phyloP scores from a whole-genome alignment of 2,797 vertebrate species.

The Hoplostethus atlanticus region DNA sequence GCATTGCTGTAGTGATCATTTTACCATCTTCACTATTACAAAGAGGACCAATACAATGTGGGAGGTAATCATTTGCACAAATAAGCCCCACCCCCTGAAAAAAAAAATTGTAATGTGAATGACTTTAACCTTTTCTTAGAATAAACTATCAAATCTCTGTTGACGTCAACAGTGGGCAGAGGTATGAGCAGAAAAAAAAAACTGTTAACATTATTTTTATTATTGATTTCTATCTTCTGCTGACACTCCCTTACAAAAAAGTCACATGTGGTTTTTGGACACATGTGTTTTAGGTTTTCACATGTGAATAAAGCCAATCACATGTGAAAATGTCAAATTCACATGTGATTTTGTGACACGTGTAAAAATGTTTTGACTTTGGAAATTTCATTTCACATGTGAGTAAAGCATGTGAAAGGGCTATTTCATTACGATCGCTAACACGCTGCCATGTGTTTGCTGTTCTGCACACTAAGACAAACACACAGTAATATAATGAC shows the following conservation, averaged over 20 bases:
- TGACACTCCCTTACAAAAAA: no score
- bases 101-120: not conserved
- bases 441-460: not conserved
- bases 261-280: no score
- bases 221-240: slow-evolving; percentile 9
- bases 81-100: no score
- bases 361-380: no score
- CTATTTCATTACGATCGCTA: not conserved
- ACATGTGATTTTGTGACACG: no score
- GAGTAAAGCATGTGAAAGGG: no score
- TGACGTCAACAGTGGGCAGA: not conserved
- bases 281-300: no score
- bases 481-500: slow-evolving; percentile 4
- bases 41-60: not conserved
- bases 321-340: no score
- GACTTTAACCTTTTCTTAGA: not conserved
- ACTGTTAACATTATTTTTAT: slow-evolving; percentile 9
- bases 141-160: not conserved
- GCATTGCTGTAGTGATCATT: not conserved
- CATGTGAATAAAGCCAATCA: no score
- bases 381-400: no score
- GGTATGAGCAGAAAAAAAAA: slow-evolving; percentile 2
- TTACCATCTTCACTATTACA: not conserved
- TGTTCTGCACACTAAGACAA: not conserved
- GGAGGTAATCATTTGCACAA: not conserved